Conservation (phyloP, 2,113 vertebrate genomes). For the Merops nubicus region DNA sequence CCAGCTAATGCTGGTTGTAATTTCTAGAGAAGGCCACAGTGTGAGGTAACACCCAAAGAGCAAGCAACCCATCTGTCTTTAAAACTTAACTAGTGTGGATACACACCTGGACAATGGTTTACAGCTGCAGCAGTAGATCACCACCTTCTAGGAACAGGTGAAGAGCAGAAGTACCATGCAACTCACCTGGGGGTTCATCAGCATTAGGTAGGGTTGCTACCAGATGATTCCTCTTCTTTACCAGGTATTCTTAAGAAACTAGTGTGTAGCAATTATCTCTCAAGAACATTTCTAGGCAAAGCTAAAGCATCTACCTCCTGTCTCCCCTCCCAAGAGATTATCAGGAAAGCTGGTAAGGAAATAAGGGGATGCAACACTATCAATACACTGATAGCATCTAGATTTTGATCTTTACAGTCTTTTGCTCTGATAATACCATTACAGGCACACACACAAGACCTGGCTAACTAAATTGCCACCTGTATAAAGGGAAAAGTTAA, state of each 20-base stretch:
- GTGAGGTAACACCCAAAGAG: background rate
- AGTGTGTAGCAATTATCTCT: accelerated
- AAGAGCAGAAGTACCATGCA: background rate
- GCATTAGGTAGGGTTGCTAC: background rate
- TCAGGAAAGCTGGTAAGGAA: background rate
- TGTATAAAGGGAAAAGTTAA: background rate
- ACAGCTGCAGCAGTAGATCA: background rate
- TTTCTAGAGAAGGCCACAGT: background rate
- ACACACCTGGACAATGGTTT: background rate
- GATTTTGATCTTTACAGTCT: background rate
- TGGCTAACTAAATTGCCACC: background rate
- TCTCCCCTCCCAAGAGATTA: background rate
- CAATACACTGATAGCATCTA: background rate
- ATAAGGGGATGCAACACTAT: accelerated
- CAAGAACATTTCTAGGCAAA: background rate
- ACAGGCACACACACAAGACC: background rate
- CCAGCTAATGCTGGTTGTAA: background rate
- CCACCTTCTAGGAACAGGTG: background rate
- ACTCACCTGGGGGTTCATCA: background rate
- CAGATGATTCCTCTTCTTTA: background rate
- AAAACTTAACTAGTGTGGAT: background rate
- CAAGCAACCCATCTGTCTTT: background rate
- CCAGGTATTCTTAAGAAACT: background rate
- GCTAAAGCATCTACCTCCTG: background rate
- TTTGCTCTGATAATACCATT: background rate